Evolutionary conservation across 2,797 vertebrate genomes (phyloP), one percentile per base, ranked within the genome.

Genomic region (Tarsius wallacei): DNA sequence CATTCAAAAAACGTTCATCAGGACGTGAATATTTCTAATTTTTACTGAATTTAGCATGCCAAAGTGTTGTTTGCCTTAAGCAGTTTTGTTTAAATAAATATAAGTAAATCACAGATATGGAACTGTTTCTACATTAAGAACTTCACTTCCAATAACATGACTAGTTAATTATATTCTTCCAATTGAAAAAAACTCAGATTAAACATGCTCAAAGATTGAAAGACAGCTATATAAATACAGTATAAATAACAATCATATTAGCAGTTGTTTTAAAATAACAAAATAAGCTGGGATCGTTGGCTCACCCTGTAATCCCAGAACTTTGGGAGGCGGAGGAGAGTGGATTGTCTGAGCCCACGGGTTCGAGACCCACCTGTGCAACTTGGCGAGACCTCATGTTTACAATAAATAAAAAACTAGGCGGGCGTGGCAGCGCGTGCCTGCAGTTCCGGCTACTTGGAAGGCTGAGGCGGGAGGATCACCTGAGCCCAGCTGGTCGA

Each of bases 51-150:
- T 84, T 80, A 21, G 3, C 21, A 74, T 63, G 9, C 33, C 16
- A 49, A 71, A 73, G 55, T 84, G 4, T 96, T 68, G 9, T 71
- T 94, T 94, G 42, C 47, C 22, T 24, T 63, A n/a, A 26, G 14
- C 31, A 51, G 19, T 93, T 87, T 90, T 95, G 11, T 93, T 80
- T 81, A 90, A 87, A 36, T 16, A 95, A 51, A 49, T 15, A 28
- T 22, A 59, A 81, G 4, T 89, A 19, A 86, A 87, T 42, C 78
- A 86, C 5, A 70, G 26, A 73, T 55, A 28, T 55, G 1, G 17
- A 93, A 36, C 19, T 57, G 22, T 59, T 59, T 22, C 33, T 59
- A 28, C 24, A 53, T 80, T 70, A 91, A 94, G n/a, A 76, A 70
- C 4, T 55, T 86, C 10, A 77, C 22, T 47, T 91, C 71, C 55